Evolutionary conservation across 2,113 vertebrate genomes (phyloP), one percentile per base, ranked within the genome.

Genomic region (Psittacula cyanocephala): DNA sequence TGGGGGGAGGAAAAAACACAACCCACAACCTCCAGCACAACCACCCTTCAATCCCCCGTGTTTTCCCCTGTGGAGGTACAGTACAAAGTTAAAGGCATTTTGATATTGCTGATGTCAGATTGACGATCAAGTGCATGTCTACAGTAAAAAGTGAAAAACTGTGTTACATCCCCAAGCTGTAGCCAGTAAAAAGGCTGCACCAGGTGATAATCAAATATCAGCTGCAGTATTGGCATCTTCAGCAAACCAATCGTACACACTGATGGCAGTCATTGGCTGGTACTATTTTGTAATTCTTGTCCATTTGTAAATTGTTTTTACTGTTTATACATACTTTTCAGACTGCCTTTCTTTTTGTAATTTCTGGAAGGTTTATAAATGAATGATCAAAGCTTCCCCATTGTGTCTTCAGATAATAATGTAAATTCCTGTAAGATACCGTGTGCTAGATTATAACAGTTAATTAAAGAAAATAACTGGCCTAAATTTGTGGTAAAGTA

Each of bases 241-340:
- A 76, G 50, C 79, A 91, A 87, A 92, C 46, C 57, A 35, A 47
- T 11, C 83, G 60, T 27, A 59, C 94, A 31, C 72, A 44, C 62
- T 35, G 97, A 96, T 93, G 97, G 96, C 96, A 96, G 95, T 96
- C 82, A 95, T 95, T 98, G 98, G 98, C 97, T 98, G 98, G 98
- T 98, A 97, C 98, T 98, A 94, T 99, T 99, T 98, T 99, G 98
- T 99, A 99, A 99, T 98, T 98, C 98, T 98, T 98, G 98, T 98
- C 99, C 99, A 98, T 99, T 99, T 99, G 99, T 99, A 99, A 98
- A 98, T 99, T 99, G 98, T 99, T 99, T 99, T 99, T 99, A 99
- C 99, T 99, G 99, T 99, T 99, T 99, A 98, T 99, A 99, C 99
- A 99, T 99, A 98, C 99, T 99, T 99, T 99, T 99, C 98, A 99